Evolutionary conservation across 2,888 invertebrate genomes (phyloP).

Genomic region (Nemotelus pantherinus): DNA sequence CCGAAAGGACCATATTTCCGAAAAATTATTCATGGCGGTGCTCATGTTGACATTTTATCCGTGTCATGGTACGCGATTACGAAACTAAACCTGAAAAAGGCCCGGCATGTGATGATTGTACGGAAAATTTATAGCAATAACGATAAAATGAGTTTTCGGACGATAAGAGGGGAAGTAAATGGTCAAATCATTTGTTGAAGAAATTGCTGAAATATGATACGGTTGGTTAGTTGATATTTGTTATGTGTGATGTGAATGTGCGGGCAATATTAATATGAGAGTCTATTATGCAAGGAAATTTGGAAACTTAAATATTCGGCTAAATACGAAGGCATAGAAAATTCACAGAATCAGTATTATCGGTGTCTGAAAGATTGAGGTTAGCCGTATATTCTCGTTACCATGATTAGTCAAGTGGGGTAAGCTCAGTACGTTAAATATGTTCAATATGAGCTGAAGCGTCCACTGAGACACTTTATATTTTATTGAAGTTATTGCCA

Average conservation of each 20-base stretch:
- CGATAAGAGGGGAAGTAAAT: neutral
- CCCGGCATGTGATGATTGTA: constrained; percentile 23
- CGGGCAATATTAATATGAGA: no score
- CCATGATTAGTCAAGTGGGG: no score
- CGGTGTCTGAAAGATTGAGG: no score
- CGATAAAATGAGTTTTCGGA: neutral
- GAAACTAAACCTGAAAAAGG: constrained; percentile 3
- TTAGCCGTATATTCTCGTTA: no score
- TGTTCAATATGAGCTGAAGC: no score
- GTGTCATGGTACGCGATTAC: constrained; percentile 30
- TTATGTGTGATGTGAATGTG: neutral
- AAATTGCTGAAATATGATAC: neutral
- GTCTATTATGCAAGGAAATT: no score
- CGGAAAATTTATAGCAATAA: constrained; percentile 27
- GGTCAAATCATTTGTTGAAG: constrained; percentile 6
- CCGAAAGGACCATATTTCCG: constrained; percentile 44
- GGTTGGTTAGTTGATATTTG: neutral
- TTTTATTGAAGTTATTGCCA: no score
- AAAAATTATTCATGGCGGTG: constrained; percentile 50
- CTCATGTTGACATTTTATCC: constrained; percentile 45
- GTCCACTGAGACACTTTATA: no score
- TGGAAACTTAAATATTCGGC: no score
- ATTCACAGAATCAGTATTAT: no score
- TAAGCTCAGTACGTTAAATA: no score
- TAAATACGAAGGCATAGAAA: no score